Conservation (phyloP, 2,888 invertebrate genomes). For the Melieria picta region DNA sequence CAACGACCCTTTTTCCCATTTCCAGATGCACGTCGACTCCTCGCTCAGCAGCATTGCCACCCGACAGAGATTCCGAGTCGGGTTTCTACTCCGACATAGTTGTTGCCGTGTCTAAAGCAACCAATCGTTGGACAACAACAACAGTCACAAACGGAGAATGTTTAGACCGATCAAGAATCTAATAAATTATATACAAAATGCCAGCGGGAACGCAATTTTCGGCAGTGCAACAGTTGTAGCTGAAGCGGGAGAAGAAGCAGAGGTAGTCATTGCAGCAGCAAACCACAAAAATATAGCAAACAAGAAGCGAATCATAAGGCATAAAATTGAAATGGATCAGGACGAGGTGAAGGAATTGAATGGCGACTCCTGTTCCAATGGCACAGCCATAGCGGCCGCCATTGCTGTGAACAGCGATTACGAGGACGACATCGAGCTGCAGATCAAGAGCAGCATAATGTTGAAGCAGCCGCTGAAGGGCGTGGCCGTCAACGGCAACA, state of each 20-base stretch:
- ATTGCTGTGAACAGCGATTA: slow-evolving; percentile 29
- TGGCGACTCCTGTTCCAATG: background rate
- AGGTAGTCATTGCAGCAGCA: slow-evolving; percentile 10
- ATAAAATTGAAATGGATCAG: slow-evolving; percentile 6
- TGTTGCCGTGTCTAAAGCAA: slow-evolving; percentile 2
- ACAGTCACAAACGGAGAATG: slow-evolving; percentile 48
- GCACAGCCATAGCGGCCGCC: background rate
- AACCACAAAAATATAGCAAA: background rate
- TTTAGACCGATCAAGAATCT: slow-evolving; percentile 65
- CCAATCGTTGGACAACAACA: background rate
- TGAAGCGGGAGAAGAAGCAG: slow-evolving; percentile 26
- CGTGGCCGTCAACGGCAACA: slow-evolving; percentile 20
- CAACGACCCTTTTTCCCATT: background rate
- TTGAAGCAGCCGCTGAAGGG: slow-evolving; percentile 43
- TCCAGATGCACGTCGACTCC: background rate
- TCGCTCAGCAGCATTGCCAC: background rate
- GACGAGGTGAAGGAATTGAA: slow-evolving; percentile 14
- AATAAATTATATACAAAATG: slow-evolving; percentile 65
- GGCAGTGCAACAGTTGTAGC: slow-evolving; percentile 42
- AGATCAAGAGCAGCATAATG: slow-evolving; percentile 57
- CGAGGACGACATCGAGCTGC: slow-evolving; percentile 54
- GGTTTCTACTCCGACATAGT: background rate
- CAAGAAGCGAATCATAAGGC: background rate
- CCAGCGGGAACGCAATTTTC: slow-evolving; percentile 60
- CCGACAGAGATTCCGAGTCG: too few species aligned